phyloP scores from a whole-genome alignment of 2,888 invertebrate genomes.

The Andricus quercusramuli region DNA sequence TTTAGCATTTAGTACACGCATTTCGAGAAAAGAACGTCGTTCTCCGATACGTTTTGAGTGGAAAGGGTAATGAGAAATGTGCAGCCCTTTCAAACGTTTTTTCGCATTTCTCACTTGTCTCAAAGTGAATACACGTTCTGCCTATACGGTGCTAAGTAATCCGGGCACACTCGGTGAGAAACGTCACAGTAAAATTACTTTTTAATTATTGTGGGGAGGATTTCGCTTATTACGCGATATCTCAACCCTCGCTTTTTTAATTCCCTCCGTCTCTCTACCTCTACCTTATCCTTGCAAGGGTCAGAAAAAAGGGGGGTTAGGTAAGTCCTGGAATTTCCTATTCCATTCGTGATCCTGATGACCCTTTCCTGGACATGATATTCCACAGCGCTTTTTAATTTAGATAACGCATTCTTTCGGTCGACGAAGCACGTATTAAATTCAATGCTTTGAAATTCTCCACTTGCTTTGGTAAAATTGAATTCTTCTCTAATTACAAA shows the following conservation, averaged over 20 bases:
- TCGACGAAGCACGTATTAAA: slow-evolving; percentile 37
- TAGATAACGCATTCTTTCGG: slow-evolving; percentile 66
- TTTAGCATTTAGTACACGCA: slow-evolving; percentile 20
- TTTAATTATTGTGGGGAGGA: slow-evolving; percentile 72
- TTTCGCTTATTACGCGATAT: slow-evolving; percentile 71
- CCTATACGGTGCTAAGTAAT: slow-evolving; percentile 44
- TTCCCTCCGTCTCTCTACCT: slow-evolving; percentile 41
- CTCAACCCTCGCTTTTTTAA: slow-evolving; percentile 50
- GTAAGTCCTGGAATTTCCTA: slow-evolving; percentile 68
- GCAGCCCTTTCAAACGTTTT: slow-evolving; percentile 54
- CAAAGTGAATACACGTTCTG: slow-evolving; percentile 31
- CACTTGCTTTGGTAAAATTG: slow-evolving; percentile 28
- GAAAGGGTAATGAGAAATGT: slow-evolving; percentile 31
- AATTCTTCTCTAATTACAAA: slow-evolving; percentile 29
- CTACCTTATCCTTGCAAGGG: slow-evolving; percentile 39
- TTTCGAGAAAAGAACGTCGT: slow-evolving; percentile 32
- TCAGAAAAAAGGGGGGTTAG: slow-evolving; percentile 21
- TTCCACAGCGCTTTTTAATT: slow-evolving; percentile 67
- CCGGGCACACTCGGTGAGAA: slow-evolving; percentile 58
- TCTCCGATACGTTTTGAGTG: slow-evolving; percentile 34
- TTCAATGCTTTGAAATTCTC: slow-evolving; percentile 36
- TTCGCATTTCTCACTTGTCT: slow-evolving; percentile 45
- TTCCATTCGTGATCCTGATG: slow-evolving; percentile 64
- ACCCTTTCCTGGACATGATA: slow-evolving; percentile 57
- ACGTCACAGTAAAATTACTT: slow-evolving; percentile 70